Evolutionary conservation across 2,888 invertebrate species (phyloP).

Genomic region (Drosophila picticornis): DNA sequence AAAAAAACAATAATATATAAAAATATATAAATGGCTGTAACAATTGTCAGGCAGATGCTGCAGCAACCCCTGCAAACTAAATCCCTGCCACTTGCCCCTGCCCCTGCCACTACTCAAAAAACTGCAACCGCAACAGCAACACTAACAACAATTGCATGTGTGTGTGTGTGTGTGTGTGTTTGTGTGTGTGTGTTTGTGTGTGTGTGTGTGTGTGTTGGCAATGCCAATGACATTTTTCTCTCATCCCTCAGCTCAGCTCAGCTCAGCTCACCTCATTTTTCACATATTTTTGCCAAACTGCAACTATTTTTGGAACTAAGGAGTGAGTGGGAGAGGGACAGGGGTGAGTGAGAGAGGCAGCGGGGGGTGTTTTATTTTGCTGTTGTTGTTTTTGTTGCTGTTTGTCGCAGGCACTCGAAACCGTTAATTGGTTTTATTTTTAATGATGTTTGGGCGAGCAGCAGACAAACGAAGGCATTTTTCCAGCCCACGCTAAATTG

Average conservation of each 20-base stretch:
- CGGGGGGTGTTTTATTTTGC: conserved; percentile 15
- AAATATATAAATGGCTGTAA: conserved; percentile 23
- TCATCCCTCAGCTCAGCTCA: conserved; percentile 26
- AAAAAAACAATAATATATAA: conserved; percentile 1
- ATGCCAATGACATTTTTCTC: conserved; percentile 70
- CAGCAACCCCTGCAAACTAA: conserved; percentile 41
- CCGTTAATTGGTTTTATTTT: conserved; percentile 78
- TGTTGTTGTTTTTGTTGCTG: conserved; percentile 30
- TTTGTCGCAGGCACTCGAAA: conserved; percentile 57
- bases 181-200: conserved; percentile 13
- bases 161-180: conserved; percentile 31
- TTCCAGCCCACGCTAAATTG: conserved; percentile 36
- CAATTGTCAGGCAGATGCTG: conserved; percentile 57
- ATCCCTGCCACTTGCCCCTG: conserved; percentile 10
- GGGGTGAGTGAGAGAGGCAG: conserved; percentile 11
- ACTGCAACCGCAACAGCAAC: conserved; percentile 62
- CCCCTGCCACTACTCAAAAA: conserved; percentile 7
- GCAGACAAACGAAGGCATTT: conserved; percentile 43
- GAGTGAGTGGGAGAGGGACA: background rate
- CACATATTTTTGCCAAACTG: conserved; percentile 71
- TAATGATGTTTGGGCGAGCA: conserved; percentile 73
- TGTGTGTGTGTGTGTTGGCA: conserved; percentile 40
- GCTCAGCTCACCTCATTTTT: conserved; percentile 40
- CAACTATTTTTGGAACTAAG: conserved; percentile 66
- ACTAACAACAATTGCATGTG: conserved; percentile 28